Conservation (phyloP, 2,888 invertebrate species). For the Periphyllus acericola region DNA sequence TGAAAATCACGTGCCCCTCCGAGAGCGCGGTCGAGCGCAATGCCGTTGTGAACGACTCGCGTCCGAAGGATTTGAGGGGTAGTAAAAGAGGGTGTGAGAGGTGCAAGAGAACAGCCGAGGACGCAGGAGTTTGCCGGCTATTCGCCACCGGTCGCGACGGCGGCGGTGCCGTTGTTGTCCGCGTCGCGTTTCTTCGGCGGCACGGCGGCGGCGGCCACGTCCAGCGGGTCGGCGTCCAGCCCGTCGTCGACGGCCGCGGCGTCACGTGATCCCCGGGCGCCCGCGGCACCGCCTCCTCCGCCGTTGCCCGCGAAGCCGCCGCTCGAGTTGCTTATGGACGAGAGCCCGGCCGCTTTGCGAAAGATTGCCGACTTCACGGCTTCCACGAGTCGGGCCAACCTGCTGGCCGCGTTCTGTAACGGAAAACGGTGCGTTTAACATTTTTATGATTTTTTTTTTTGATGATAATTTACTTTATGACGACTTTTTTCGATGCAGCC, state of each 20-base stretch:
- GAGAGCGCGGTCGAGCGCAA: no score
- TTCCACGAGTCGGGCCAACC: constrained; percentile 65
- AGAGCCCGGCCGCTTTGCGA: constrained; percentile 63
- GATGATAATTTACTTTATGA: no score
- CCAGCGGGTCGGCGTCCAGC: constrained; percentile 27
- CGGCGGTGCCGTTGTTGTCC: neutral
- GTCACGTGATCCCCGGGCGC: constrained; percentile 22
- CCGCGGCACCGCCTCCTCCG: neutral
- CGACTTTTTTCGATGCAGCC: no score
- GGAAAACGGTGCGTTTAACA: constrained; percentile 17
- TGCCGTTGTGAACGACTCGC: no score
- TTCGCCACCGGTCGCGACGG: neutral
- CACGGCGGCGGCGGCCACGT: neutral
- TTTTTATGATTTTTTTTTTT: neutral
- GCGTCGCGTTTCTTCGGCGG: neutral
- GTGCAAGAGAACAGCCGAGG: no score
- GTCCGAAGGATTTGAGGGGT: no score
- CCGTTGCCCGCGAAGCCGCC: neutral
- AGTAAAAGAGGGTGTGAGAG: no score
- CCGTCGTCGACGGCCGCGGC: constrained; percentile 6
- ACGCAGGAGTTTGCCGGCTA: neutral
- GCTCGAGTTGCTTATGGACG: constrained; percentile 44
- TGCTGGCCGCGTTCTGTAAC: constrained; percentile 65
- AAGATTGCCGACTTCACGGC: constrained; percentile 64
- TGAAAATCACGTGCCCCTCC: no score